Percentiles rank a stretch among this genome's conserved stretches.
phyloP scores from a whole-genome alignment of 2,888 invertebrate species.

The Gnatocerus cornutus region DNA sequence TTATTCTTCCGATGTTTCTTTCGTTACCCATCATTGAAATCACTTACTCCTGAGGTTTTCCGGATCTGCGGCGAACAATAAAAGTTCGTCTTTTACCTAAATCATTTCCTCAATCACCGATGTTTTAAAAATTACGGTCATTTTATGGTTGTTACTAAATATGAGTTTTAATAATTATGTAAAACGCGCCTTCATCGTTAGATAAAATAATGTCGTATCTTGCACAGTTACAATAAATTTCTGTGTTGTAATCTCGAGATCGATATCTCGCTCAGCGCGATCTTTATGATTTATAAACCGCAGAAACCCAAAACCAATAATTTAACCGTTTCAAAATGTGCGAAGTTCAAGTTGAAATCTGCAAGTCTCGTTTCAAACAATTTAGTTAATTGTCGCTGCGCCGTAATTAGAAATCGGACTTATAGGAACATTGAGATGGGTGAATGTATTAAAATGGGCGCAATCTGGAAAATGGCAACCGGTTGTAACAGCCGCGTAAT shows the following conservation, averaged over 20 bases:
- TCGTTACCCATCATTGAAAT: too few species aligned
- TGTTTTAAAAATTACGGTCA: too few species aligned
- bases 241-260: constrained; percentile 7
- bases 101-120: too few species aligned
- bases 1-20: too few species aligned
- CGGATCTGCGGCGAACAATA: too few species aligned
- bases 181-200: not conserved
- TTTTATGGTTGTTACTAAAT: too few species aligned
- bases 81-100: too few species aligned
- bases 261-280: constrained; percentile 6
- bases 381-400: not conserved
- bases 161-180: too few species aligned
- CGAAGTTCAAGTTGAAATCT: constrained; percentile 7
- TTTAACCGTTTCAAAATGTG: constrained; percentile 1
- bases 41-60: too few species aligned
- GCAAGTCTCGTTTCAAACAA: not conserved
- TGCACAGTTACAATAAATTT: constrained; percentile 2
- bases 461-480: constrained; percentile 31
- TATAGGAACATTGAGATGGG: not conserved
- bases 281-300: constrained; percentile 6
- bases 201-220: constrained; percentile 15
- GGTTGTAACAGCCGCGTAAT: constrained; percentile 17
- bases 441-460: constrained; percentile 10
- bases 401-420: too few species aligned
- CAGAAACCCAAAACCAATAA: not conserved